phyloP scores from a whole-genome alignment of 2,888 invertebrate species.

The Zaprionus lineosus region DNA sequence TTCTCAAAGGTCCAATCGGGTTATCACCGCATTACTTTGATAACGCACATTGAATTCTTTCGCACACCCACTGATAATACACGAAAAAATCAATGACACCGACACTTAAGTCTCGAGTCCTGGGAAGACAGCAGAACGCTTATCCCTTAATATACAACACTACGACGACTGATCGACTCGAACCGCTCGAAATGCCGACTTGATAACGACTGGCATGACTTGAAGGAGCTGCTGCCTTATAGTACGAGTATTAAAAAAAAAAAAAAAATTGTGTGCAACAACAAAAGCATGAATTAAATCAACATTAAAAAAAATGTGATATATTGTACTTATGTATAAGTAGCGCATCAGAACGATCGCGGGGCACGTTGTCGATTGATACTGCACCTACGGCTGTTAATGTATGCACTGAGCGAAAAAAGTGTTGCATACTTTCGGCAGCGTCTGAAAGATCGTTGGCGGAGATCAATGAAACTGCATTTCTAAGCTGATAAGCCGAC shows the following conservation, averaged over 20 bases:
- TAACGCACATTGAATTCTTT: conserved; percentile 13
- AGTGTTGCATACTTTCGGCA: conserved; percentile 38
- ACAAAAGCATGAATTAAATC: conserved; percentile 1
- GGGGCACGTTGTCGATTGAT: conserved; percentile 34
- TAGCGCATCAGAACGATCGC: conserved; percentile 8
- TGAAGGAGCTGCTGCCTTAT: conserved; percentile 36
- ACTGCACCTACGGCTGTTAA: conserved; percentile 35
- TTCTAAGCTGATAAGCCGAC: conserved; percentile 13
- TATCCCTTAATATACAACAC: background rate
- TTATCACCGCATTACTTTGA: conserved; percentile 27
- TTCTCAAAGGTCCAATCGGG: conserved; percentile 31
- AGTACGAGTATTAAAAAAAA: conserved; percentile 35
- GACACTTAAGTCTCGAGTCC: conserved; percentile 16
- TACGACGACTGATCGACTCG: conserved; percentile 24
- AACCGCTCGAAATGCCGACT: conserved; percentile 63
- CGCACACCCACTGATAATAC: conserved; percentile 27
- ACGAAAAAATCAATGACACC: conserved; percentile 8
- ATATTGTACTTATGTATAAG: no score
- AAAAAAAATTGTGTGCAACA: conserved; percentile 15
- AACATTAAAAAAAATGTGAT: conserved; percentile 15
- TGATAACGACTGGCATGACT: conserved; percentile 74
- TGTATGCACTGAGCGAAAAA: conserved; percentile 51
- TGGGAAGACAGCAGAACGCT: conserved; percentile 10
- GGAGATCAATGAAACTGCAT: background rate
- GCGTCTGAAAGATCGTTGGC: background rate